Percentiles rank a stretch among this genome's conserved stretches.
These are phyloP conservation scores for Lepidochrysops patricia DNA, from an alignment of 2,888 invertebrate genomes.

Conservation along the genomic window DNA sequence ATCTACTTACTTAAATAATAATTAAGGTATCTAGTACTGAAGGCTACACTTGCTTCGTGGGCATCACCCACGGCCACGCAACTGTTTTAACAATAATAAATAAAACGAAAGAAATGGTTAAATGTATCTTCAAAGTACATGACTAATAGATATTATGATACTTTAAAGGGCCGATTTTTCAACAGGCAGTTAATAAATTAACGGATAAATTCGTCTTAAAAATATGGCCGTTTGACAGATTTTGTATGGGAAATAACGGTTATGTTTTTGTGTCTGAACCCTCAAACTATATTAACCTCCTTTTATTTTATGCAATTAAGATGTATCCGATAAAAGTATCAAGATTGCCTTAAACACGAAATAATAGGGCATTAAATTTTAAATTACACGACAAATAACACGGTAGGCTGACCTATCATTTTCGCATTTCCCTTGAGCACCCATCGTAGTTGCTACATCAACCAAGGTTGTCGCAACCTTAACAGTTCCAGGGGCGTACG, in stretches of 20 bases:
- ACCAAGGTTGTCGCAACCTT: background rate
- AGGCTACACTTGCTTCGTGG: background rate
- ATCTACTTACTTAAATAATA: background rate
- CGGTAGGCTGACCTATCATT: constrained; percentile 22
- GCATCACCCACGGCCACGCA: too few relatives aligned
- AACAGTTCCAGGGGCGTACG: background rate
- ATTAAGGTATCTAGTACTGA: background rate
- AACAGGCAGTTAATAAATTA: too few relatives aligned
- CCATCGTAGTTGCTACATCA: constrained; percentile 11
- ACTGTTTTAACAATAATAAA: background rate
- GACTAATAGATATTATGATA: too few relatives aligned
- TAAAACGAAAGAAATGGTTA: too few relatives aligned
- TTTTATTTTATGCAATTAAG: background rate
- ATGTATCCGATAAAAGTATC: background rate
- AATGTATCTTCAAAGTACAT: too few relatives aligned
- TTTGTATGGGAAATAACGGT: too few relatives aligned
- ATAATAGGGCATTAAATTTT: constrained; percentile 14
- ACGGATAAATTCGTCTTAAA: too few relatives aligned
- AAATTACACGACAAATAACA: constrained; percentile 14
- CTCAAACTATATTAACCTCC: too few relatives aligned
- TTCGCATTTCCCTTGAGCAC: constrained; percentile 29
- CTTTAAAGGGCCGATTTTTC: too few relatives aligned
- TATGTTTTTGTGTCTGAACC: background rate
- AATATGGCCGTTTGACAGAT: too few relatives aligned
- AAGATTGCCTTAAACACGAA: constrained; percentile 18